Evolutionary conservation across 2,113 vertebrate species (phyloP).

Genomic region (rat (Rattus norvegicus)): GRCr8 NC_086025.1:41249501-41250000

Average conservation of each 20-base stretch:
- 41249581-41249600: neutral
- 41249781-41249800: neutral
- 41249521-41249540: neutral
- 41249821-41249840: neutral
- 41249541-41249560: neutral
- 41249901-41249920: neutral
- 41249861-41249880: neutral
- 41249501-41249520: neutral
- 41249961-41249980: neutral
- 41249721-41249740: neutral
- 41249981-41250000: neutral
- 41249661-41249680: neutral
- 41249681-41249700: neutral
- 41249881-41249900: neutral
- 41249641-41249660: neutral
- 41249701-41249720: neutral
- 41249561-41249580: neutral
- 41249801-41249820: too few relatives aligned
- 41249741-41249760: neutral
- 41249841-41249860: neutral
- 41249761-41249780: neutral
- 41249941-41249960: neutral
- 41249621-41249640: neutral
- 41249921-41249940: neutral
- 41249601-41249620: neutral